Percentiles rank a stretch among this genome's conserved stretches.
Conservation (phyloP, 92 coral and sea anemone genomes). For the Ricordea florida region DNA sequence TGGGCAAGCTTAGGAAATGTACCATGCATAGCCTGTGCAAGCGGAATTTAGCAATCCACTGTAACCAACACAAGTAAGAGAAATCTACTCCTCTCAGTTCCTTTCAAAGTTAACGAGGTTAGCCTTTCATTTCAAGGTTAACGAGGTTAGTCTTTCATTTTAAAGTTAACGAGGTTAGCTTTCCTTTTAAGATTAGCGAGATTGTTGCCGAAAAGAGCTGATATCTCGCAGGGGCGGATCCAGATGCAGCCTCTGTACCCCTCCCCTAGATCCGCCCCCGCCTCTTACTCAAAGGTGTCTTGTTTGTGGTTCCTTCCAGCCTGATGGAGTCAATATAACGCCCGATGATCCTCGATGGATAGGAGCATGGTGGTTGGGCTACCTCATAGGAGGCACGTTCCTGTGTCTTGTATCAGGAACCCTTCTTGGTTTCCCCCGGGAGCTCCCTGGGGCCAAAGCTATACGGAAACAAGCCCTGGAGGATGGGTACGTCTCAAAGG, state of each 20-base stretch:
- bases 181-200: too few relatives aligned
- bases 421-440: conserved; percentile 82
- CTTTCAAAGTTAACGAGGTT: background rate
- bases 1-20: too few relatives aligned
- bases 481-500: conserved; percentile 61
- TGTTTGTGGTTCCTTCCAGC: conserved; percentile 63
- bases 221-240: too few relatives aligned
- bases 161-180: background rate
- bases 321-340: conserved; percentile 66
- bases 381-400: conserved; percentile 54
- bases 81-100: too few relatives aligned
- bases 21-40: too few relatives aligned
- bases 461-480: conserved; percentile 70
- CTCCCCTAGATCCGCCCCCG: too few relatives aligned
- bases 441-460: conserved; percentile 73
- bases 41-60: too few relatives aligned
- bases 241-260: too few relatives aligned
- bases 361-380: conserved; percentile 99
- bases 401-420: conserved; percentile 48
- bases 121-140: background rate
- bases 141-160: background rate
- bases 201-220: too few relatives aligned
- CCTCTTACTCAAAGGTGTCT: too few relatives aligned
- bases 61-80: too few relatives aligned
- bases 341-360: conserved; percentile 89